A percentile compares a stretch with the other conserved stretches of the same genome.
Conservation (phyloP, 2,888 invertebrate species). For the Drosophila stalkeri region DNA sequence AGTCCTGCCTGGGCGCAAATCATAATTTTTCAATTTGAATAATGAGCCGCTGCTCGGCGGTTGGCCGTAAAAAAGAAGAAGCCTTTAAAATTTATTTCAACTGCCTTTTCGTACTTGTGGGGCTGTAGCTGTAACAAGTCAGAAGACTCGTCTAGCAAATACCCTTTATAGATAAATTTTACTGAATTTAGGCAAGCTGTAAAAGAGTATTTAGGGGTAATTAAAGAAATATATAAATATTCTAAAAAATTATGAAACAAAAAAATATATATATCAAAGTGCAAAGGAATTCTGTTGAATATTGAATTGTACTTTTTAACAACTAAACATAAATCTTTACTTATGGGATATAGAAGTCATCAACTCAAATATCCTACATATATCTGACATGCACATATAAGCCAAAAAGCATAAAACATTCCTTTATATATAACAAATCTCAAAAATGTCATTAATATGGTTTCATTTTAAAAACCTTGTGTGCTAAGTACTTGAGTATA, state of each 20-base stretch:
- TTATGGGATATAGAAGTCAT: too few relatives aligned
- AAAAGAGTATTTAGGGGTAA: too few relatives aligned
- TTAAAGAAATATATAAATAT: too few relatives aligned
- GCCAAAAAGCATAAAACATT: neutral
- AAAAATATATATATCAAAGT: neutral
- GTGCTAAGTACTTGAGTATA: too few relatives aligned
- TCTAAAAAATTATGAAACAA: neutral
- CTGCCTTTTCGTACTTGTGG: constrained; percentile 49
- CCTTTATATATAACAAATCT: neutral
- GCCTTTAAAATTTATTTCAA: constrained; percentile 77
- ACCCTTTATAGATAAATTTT: constrained; percentile 11
- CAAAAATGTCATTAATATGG: neutral
- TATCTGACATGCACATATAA: neutral
- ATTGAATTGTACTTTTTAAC: neutral
- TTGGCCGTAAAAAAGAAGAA: constrained; percentile 46
- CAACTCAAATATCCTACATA: neutral
- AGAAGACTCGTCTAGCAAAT: neutral
- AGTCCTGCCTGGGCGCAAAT: constrained; percentile 65
- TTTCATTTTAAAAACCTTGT: neutral
- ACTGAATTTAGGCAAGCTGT: too few relatives aligned
- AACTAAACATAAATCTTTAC: too few relatives aligned
- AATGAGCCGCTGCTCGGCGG: constrained; percentile 64
- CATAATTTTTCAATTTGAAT: constrained; percentile 80
- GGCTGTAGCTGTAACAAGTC: neutral
- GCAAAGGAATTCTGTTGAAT: neutral